phyloP scores from a whole-genome alignment of 2,113 vertebrate species.

The Chaetorhynchus papuensis region DNA sequence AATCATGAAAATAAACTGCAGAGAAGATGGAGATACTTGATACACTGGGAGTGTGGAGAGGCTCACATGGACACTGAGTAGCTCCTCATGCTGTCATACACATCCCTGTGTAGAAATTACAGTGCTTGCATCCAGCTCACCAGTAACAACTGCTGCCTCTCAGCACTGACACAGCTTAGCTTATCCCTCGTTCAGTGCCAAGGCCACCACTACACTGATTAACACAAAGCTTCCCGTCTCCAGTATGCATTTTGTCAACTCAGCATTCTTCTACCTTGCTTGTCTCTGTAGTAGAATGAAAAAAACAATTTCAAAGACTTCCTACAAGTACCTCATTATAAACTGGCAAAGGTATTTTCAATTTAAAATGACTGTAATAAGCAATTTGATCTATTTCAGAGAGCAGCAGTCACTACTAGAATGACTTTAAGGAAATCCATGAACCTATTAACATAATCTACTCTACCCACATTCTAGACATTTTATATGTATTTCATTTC shows the following conservation, averaged over 20 bases:
- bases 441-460: not conserved
- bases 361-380: not conserved
- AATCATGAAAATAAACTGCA: not conserved
- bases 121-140: not conserved
- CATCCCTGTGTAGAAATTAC: not conserved
- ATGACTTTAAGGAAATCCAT: not conserved
- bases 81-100: not conserved
- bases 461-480: not conserved
- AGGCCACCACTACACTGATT: not conserved
- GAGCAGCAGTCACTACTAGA: not conserved
- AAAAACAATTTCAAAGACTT: not conserved
- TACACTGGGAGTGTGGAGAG: fast-evolving
- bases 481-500: not conserved
- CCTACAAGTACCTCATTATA: not conserved
- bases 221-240: not conserved
- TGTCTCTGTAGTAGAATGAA: not conserved
- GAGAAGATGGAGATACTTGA: not conserved
- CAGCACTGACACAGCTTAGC: not conserved
- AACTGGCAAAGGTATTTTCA: not conserved
- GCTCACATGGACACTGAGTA: not conserved
- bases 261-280: not conserved
- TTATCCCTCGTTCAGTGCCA: not conserved
- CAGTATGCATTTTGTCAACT: not conserved
- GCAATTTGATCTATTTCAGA: not conserved
- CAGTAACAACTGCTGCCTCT: not conserved